Evolutionary conservation across 1,140 invertebrate species (phyloP).

Genomic region (Drosophila sulfurigaster): DNA sequence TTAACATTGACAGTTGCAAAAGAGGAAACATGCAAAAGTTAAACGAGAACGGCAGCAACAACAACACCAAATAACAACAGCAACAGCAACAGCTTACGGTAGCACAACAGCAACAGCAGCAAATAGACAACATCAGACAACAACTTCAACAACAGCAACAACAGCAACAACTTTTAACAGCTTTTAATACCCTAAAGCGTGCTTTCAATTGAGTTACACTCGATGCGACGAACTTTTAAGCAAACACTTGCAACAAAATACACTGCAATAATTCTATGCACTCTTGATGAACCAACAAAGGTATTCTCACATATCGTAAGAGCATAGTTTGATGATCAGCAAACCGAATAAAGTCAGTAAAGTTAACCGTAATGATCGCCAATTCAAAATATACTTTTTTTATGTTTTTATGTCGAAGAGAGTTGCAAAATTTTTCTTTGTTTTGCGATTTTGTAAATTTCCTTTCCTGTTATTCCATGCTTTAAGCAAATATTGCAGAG

Average conservation of each 20-base stretch:
- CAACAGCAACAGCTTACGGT: conserved; percentile 54
- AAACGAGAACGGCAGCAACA: conserved; percentile 61
- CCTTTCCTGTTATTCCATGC: no score
- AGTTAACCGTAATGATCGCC: no score
- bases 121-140: conserved; percentile 6
- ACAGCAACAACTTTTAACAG: conserved; percentile 25
- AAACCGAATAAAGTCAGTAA: no score
- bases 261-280: not conserved
- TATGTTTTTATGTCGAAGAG: no score
- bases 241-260: not conserved
- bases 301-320: not conserved
- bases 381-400: no score
- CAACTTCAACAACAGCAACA: not conserved
- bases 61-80: not conserved
- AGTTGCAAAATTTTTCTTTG: no score
- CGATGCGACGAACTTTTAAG: not conserved
- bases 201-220: conserved; percentile 8
- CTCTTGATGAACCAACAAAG: not conserved
- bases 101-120: conserved; percentile 40
- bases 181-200: conserved; percentile 27
- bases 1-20: conserved; percentile 75
- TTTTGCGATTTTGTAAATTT: no score
- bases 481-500: no score
- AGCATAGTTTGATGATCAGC: no score
- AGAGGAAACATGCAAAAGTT: conserved; percentile 68